Evolutionary conservation across 23 tunicate species (phyloP), one percentile per base, ranked within the genome.

Genomic region (Phallusia fumigata): DNA sequence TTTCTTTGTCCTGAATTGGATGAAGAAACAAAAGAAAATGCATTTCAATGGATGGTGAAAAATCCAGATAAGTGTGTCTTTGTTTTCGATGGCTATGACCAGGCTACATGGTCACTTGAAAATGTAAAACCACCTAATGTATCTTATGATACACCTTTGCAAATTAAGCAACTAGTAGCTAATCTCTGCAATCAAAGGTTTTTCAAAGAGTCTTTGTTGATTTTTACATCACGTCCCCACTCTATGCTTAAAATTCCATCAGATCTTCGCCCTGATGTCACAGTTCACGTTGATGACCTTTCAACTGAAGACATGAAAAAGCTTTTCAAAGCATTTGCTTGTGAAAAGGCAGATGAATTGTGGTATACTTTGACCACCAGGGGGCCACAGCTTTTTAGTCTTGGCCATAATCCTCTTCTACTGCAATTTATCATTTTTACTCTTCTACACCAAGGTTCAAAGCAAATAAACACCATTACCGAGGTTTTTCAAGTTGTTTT

Each of bases 51-150:
- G 86, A 65, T 83, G 15, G 45, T 16, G 5, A 44, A 83, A 18
- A 83, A 83, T 36, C 79, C 74, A 74, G 72, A 83, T 11, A 31
- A 83, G 40, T 65, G 69, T 45, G 86, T 77, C 19, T 33, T 83
- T 52, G 73, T 83, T 22, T 35, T 83, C n/a, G 86, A 83, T 32
- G 86, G 86, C 32, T 74, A 44, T 83, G 86, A 83, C 47, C 86
- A 83, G 74, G 79, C 86, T 3, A 78, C 49, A 21, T 83, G 86
- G 86, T 18, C 28, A 12, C 72, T 83, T 19, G 45, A 44, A 32
- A n/a, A 30, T 0, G 28, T 15, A 74, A 52, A 53, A 30, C 86
- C 86, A 74, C 19, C 3, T 1, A 19, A 44, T 28, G 65, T 15
- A 12, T 58, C 69, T 13, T 83, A 83, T 52, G 72, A 83, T 18